Evolutionary conservation across 2,797 vertebrate genomes (phyloP), one percentile per base, ranked within the genome.

Genomic region (Apodemus agrarius): DNA sequence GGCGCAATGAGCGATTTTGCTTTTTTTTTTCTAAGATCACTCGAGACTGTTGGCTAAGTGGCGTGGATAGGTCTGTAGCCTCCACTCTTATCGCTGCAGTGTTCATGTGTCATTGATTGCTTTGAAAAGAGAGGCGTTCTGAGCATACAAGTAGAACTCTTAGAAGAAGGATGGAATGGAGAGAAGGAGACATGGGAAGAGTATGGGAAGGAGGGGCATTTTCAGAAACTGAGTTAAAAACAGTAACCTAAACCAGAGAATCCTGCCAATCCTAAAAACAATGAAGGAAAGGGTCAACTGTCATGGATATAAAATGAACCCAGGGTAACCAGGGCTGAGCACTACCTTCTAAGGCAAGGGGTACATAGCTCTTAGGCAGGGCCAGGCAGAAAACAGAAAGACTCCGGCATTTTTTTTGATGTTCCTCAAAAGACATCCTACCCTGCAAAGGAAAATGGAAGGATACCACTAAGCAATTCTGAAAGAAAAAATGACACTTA

Each of bases 11-110:
- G 79, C 81, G 43, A 65, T 69, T 86, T 86, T 93, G n/a, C 9
- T 19, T 22, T 91, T 43, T 43, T 94, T 93, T 89, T 95, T 52
- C 43, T 79, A 96, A 76, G 29, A 59, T 79, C 61, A 69, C 29
- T 91, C 2, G 46, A 76, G 57, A 72, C 87, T 34, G 43, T 37
- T 40, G 14, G 10, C 34, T 82, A 75, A n/a, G 61, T 19, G 21
- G 76, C 89, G 10, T 82, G n/a, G 83, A 57, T 37, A 83, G 26
- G 85, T 49, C 22, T 49, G 12, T 24, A 80, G n/a, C 52, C 84
- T 94, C 16, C 4, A 34, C 29, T 10, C 12, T 10, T 11, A 54
- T 85, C 11, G 29, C 46, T 12, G 6, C 49, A 13, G 85, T 3
- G 29, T 26, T 6, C 21, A 81, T 52, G 80, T 12, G 59, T 31